Conservation (phyloP, 2,113 vertebrate genomes). For the Eclectus roratus region DNA sequence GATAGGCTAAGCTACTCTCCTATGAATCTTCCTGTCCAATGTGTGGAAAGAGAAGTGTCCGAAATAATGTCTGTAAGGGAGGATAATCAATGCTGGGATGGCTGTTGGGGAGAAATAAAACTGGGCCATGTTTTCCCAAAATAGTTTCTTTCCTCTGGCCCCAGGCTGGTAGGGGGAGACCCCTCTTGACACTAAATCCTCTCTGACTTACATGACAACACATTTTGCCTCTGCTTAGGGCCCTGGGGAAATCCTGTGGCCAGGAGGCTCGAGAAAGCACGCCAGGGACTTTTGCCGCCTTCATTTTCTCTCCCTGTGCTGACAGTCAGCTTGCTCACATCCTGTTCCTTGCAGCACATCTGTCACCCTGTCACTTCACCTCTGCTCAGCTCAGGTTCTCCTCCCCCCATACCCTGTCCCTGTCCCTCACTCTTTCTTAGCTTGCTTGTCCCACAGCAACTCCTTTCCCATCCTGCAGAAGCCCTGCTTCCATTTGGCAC, state of each 20-base stretch:
- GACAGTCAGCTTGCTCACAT: neutral
- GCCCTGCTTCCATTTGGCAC: neutral
- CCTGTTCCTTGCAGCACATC: neutral
- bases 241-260: neutral
- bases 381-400: neutral
- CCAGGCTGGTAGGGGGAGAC: neutral
- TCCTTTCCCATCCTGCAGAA: neutral
- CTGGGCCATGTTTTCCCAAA: neutral
- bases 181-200: neutral
- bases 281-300: neutral
- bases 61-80: neutral
- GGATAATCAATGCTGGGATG: neutral
- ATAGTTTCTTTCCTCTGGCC: neutral
- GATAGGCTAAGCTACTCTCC: neutral
- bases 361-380: neutral
- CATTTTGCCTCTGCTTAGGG: fast-evolving
- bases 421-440: neutral
- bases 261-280: neutral
- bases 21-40: neutral
- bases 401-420: neutral
- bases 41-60: neutral
- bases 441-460: neutral
- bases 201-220: neutral
- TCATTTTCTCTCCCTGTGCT: neutral
- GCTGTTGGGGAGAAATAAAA: neutral